Percentiles rank a stretch among this genome's conserved stretches.
Conservation (phyloP, 1,140 invertebrate genomes). For the Tetramorium simillimum region DNA sequence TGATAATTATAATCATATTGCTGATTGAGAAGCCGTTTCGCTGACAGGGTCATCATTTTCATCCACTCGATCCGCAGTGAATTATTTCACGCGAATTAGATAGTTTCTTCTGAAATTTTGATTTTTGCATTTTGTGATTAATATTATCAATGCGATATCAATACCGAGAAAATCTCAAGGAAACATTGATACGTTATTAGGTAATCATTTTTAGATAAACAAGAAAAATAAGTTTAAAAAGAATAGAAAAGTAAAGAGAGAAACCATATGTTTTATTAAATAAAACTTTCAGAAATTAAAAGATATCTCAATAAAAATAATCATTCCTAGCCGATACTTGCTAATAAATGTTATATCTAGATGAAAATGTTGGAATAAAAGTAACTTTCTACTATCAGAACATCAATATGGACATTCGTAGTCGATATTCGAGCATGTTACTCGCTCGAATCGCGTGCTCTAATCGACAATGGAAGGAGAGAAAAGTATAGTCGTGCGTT, state of each 20-base stretch:
- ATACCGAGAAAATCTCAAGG: not conserved
- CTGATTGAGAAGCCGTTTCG: slow-evolving; percentile 7
- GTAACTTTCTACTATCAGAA: slow-evolving; percentile 34
- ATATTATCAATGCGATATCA: not conserved
- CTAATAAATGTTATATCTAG: not conserved
- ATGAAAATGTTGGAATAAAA: slow-evolving; percentile 21
- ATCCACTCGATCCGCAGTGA: not conserved
- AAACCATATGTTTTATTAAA: not conserved
- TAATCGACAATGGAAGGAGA: slow-evolving; percentile 54
- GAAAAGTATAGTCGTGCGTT: slow-evolving; percentile 6
- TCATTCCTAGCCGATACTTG: not conserved
- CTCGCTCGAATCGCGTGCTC: slow-evolving; percentile 26
- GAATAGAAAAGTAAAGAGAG: not conserved
- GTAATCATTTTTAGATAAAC: too few species aligned
- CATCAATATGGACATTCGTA: slow-evolving; percentile 14
- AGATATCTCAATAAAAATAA: not conserved
- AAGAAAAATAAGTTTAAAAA: too few species aligned
- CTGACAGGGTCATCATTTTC: not conserved
- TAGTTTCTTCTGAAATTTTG: not conserved
- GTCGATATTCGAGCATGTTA: slow-evolving; percentile 6
- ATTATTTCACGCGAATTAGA: not conserved
- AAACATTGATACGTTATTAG: too few species aligned
- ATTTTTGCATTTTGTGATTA: not conserved
- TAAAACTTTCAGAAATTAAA: not conserved
- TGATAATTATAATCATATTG: slow-evolving; percentile 39